Base-by-base conservation (phyloP, 2,797 vertebrate genomes). In the Diplodus sargus region DNA sequence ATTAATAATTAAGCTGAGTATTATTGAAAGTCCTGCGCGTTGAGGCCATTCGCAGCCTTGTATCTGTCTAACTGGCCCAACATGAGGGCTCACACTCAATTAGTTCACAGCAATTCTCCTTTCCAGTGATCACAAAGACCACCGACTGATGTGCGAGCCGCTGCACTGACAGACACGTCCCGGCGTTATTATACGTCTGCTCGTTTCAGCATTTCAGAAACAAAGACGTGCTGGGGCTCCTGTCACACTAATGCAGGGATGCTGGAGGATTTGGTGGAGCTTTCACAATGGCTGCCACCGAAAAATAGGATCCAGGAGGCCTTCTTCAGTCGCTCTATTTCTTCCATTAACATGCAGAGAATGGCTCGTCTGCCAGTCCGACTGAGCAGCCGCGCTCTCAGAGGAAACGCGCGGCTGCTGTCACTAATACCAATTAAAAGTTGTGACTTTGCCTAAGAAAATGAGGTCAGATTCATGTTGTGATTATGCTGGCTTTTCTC, bases 341-440 rank as follows among this genome's bases (percentile, higher is more conserved):
- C 34, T 18, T 5, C 49, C 22, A 90, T 91, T 90, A 91, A 61
- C 79, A 91, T 91, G 83, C 89, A 83, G 67, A 81, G 84, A 63
- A 54, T 20, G 45, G 22, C 76, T 82, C 2, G 71, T 84, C 73
- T 87, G 86, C 82, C 69, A 73, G 79, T 85, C 76, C 82, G 49
- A 70, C 62, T 34, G 78, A 67, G 85, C 30, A 61, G 83, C 84
- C 64, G 14, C 15, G 4, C 66, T 88, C 90, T 84, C 86, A 8
- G 70, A 90, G 86, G 85, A 78, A 84, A 70, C 63, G 34, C 12
- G 42, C 4, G 30, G 75, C 79, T 61, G 83, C 87, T 76, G 89
- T 87, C 89, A 83, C 87, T 78, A 84, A 89, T 82, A 71, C 86
- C 85, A 92, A 92, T 92, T 92, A 90, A 90, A 91, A 91, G 81